A percentile compares a stretch with the other conserved stretches of the same genome.
phyloP scores from a whole-genome alignment of 2,888 invertebrate species.

The Andrena dorsata region DNA sequence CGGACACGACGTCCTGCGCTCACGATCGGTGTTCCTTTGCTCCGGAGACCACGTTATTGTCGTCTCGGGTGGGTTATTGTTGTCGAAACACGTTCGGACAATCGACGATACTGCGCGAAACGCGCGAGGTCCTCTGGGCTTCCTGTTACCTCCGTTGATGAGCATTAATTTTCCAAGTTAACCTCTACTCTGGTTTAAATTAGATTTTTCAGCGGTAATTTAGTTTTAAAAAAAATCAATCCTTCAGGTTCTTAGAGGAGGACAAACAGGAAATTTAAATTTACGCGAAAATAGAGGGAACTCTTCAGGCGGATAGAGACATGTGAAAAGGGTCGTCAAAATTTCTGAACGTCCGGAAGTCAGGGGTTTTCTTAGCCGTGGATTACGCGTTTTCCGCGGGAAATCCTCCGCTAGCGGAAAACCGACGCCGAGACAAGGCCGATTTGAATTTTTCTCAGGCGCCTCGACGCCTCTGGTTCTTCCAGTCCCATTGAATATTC shows the following conservation, averaged over 20 bases:
- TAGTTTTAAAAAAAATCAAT: no score
- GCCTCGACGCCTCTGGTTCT: conserved; percentile 41
- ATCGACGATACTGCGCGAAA: conserved; percentile 58
- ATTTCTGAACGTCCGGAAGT: conserved; percentile 20
- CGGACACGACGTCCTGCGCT: conserved; percentile 49
- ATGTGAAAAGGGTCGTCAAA: conserved; percentile 4
- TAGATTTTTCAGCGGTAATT: no score
- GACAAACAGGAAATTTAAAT: no score
- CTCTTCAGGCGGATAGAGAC: background rate
- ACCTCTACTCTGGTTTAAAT: no score
- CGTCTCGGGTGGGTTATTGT: conserved; percentile 63
- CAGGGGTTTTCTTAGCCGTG: conserved; percentile 23
- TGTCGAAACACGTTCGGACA: conserved; percentile 63
- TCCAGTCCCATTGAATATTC: conserved; percentile 81
- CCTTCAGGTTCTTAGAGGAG: no score
- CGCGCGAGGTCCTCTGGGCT: conserved; percentile 31
- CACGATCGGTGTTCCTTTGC: conserved; percentile 49
- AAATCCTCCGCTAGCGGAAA: conserved; percentile 26
- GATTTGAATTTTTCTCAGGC: conserved; percentile 79
- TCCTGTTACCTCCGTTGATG: background rate
- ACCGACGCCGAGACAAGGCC: conserved; percentile 60
- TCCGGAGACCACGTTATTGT: conserved; percentile 57
- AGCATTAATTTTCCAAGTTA: background rate
- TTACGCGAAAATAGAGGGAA: background rate
- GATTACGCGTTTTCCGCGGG: conserved; percentile 48